These are phyloP conservation scores for Drosophila sturtevanti DNA, from an alignment of 1,140 invertebrate species.

Conservation along the genomic window DNA sequence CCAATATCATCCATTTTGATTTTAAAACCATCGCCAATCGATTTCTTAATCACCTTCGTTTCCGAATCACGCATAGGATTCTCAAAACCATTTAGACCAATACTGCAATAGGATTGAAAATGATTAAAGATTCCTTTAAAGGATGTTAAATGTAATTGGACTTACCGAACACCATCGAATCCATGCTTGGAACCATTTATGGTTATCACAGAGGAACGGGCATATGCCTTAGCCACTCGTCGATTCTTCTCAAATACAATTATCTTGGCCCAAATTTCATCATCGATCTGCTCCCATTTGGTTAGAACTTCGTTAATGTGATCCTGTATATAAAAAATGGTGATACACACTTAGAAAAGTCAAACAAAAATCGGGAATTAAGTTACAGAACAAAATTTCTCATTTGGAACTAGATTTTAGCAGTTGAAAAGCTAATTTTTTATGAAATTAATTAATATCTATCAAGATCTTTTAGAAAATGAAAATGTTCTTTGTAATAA, in stretches of 20 bases:
- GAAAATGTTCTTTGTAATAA: no score
- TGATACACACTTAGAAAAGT: background rate
- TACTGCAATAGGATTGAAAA: constrained; percentile 84
- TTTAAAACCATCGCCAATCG: constrained; percentile 96
- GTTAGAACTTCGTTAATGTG: constrained; percentile 97
- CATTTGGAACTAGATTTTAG: no score
- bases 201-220: constrained; percentile 95
- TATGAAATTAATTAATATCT: no score
- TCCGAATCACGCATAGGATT: constrained; percentile 96
- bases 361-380: no score
- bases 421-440: no score
- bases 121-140: background rate
- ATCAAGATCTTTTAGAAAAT: no score
- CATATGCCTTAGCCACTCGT: constrained; percentile 97
- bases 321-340: constrained; percentile 86
- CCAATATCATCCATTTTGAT: constrained; percentile 98
- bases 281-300: constrained; percentile 98
- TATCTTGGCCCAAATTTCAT: constrained; percentile 98
- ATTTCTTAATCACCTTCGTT: constrained; percentile 94
- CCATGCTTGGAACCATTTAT: constrained; percentile 97
- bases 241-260: constrained; percentile 96
- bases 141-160: constrained; percentile 1
- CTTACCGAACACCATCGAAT: constrained; percentile 96
- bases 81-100: constrained; percentile 95
- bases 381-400: no score